A percentile compares a stretch with the other conserved stretches of the same genome.
These are phyloP conservation scores for Phrynosoma blainvillii DNA, from an alignment of 2,113 vertebrate species.

Conservation along the genomic window DNA sequence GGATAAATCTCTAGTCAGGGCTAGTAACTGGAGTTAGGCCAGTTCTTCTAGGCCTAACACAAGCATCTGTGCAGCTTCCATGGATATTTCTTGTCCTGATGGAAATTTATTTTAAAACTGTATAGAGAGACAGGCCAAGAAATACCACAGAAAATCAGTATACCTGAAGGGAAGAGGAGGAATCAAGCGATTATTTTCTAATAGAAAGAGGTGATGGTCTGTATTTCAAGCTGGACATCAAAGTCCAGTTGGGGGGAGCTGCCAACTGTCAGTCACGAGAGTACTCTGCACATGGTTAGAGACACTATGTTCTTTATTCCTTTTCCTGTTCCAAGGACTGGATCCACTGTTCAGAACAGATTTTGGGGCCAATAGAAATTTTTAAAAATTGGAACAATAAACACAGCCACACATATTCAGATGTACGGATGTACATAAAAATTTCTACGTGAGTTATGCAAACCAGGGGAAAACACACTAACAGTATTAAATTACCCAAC, in stretches of 20 bases:
- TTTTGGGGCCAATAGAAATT: not conserved
- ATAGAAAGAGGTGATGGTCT: not conserved
- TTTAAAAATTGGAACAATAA: not conserved
- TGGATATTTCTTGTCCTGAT: not conserved
- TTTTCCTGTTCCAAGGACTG: not conserved
- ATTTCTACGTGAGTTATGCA: not conserved
- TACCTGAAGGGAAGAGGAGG: not conserved
- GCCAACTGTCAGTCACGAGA: no score
- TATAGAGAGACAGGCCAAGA: not conserved
- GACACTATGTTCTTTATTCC: not conserved
- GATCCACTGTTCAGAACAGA: not conserved
- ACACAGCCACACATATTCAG: not conserved
- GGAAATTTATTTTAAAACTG: not conserved
- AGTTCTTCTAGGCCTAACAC: not conserved
- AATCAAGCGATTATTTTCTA: not conserved
- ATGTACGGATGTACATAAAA: not conserved
- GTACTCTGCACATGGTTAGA: not conserved
- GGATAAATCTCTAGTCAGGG: not conserved
- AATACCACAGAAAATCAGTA: not conserved
- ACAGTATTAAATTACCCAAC: constrained; percentile 5
- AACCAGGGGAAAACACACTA: not conserved
- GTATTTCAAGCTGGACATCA: not conserved
- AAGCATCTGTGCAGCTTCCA: not conserved
- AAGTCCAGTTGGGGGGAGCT: not conserved
- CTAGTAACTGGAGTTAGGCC: not conserved